Evolutionary conservation across 2,113 vertebrate genomes (phyloP).

Genomic region (Bubalus kerabau): DNA sequence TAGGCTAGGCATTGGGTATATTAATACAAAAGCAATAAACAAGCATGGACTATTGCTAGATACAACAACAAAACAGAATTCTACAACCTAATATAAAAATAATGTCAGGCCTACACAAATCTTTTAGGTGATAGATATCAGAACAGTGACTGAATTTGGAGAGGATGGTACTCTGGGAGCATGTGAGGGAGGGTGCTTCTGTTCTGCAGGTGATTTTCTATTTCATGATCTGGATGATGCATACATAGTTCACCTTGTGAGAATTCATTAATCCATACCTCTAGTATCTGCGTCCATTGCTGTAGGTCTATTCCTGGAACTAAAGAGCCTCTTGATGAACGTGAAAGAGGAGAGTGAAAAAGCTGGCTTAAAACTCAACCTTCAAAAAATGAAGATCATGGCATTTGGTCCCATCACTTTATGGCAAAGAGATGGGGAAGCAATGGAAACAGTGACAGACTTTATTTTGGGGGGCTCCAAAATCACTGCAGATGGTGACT

Average conservation of each 20-base stretch:
- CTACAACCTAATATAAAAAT: not conserved
- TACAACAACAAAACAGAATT: not conserved
- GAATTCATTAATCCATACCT: not conserved
- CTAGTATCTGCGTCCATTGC: not conserved
- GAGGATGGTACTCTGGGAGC: not conserved
- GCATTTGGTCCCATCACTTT: not conserved
- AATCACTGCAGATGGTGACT: not conserved
- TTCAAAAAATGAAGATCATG: not conserved
- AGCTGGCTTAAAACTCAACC: not conserved
- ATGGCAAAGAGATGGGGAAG: not conserved
- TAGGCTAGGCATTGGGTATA: not conserved
- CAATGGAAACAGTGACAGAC: not conserved
- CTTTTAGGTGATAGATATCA: not conserved
- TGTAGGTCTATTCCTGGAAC: not conserved
- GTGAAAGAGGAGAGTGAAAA: not conserved
- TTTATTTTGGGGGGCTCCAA: not conserved
- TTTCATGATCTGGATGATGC: not conserved
- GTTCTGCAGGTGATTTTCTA: not conserved
- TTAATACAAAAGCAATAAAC: not conserved
- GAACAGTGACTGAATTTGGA: not conserved
- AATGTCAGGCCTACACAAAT: not conserved
- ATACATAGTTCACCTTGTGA: not conserved
- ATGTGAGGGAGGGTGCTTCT: not conserved
- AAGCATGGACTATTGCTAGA: not conserved
- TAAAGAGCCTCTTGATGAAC: not conserved